These are phyloP conservation scores for Mylabris phalerata DNA, from an alignment of 1,140 invertebrate genomes.

Conservation along the genomic window DNA sequence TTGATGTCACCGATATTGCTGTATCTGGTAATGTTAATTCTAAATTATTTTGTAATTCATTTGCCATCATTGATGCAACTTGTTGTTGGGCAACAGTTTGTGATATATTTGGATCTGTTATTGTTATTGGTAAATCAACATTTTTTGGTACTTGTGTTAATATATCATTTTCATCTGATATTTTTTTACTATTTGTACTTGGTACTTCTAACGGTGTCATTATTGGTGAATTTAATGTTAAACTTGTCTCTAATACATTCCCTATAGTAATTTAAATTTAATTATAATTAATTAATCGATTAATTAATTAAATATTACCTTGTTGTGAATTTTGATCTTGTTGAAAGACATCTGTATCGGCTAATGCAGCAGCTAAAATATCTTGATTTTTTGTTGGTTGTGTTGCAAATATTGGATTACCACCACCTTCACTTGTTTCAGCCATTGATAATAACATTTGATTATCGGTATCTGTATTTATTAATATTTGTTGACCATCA, in stretches of 20 bases:
- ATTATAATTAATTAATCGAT: constrained; percentile 33
- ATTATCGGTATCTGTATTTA: constrained; percentile 37
- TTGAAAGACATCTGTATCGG: constrained; percentile 67
- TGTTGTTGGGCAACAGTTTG: constrained; percentile 44
- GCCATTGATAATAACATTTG: constrained; percentile 33
- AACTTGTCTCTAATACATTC: constrained; percentile 62
- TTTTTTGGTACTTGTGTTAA: constrained; percentile 45
- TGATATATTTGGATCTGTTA: constrained; percentile 48
- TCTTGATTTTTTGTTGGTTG: constrained; percentile 53
- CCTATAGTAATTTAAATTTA: constrained; percentile 21
- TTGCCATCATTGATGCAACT: constrained; percentile 32
- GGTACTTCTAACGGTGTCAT: constrained; percentile 73
- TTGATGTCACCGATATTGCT: constrained; percentile 48
- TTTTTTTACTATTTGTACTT: constrained; percentile 47
- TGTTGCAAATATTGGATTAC: constrained; percentile 32
- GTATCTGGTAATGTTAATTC: constrained; percentile 64
- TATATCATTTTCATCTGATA: constrained; percentile 36
- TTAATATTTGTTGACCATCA: constrained; percentile 41
- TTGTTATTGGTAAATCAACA: constrained; percentile 48
- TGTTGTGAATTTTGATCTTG: constrained; percentile 44
- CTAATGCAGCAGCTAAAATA: constrained; percentile 66
- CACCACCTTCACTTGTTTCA: constrained; percentile 19
- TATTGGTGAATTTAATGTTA: constrained; percentile 67
- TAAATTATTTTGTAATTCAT: constrained; percentile 52
- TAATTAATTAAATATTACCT: constrained; percentile 22